phyloP scores from a whole-genome alignment of 2,113 vertebrate genomes.

The Laticauda laticaudata region DNA sequence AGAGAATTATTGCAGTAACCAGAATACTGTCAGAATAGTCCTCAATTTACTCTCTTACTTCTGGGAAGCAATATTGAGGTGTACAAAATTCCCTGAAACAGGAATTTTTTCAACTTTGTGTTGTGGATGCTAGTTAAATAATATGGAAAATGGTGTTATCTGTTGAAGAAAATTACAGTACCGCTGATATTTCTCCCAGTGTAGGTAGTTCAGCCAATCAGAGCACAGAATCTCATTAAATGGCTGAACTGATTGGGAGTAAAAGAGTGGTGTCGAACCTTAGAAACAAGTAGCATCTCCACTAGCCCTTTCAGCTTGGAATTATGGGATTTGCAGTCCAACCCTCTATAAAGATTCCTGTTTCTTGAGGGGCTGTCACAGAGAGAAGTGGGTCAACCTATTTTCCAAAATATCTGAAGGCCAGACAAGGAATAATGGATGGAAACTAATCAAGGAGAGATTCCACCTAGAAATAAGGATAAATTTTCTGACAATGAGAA shows the following conservation, averaged over 20 bases:
- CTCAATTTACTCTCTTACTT: neutral
- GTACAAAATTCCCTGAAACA: neutral
- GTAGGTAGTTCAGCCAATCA: neutral
- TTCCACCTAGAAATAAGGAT: too few relatives aligned
- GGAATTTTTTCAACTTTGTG: neutral
- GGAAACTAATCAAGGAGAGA: too few relatives aligned
- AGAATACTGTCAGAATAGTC: neutral
- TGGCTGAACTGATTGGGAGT: neutral
- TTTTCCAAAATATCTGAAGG: too few relatives aligned
- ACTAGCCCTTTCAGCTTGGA: neutral
- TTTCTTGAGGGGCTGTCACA: neutral
- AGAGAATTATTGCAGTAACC: neutral
- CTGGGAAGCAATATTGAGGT: neutral
- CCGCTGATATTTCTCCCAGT: neutral
- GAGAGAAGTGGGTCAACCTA: too few relatives aligned
- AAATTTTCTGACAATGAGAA: too few relatives aligned
- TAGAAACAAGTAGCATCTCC: neutral
- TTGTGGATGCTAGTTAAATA: neutral
- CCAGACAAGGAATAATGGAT: too few relatives aligned
- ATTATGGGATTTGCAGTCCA: neutral
- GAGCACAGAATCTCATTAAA: too few relatives aligned
- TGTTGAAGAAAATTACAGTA: neutral
- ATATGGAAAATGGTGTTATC: neutral
- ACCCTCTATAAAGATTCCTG: neutral
- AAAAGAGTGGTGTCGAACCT: neutral